Percentiles rank a stretch among this genome's conserved stretches.
Conservation (phyloP, 37 sponge, comb jelly and placozoan genomes). For the Spongia lamella region DNA sequence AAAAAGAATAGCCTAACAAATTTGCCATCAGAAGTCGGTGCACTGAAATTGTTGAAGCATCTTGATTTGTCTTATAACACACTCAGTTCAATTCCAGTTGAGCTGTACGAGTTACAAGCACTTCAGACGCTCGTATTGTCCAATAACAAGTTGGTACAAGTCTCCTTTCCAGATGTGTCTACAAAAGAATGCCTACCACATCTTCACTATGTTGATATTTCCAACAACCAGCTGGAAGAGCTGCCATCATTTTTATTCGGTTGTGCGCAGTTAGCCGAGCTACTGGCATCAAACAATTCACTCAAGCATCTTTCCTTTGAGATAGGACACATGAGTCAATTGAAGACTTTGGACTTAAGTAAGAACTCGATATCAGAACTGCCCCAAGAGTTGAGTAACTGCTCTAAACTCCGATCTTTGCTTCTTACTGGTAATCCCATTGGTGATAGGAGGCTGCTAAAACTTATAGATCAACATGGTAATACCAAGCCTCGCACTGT, state of each 20-base stretch:
- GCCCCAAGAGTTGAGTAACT: conserved; percentile 69
- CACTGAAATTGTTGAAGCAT: conserved; percentile 44
- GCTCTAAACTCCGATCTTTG: conserved; percentile 62
- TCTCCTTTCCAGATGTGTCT: conserved; percentile 50
- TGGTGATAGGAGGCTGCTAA: conserved; percentile 68
- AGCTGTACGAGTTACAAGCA: conserved; percentile 41
- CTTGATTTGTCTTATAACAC: conserved; percentile 76
- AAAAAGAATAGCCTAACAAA: conserved; percentile 35
- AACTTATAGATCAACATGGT: conserved; percentile 82
- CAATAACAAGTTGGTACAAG: conserved; percentile 51
- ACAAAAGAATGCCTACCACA: conserved; percentile 25
- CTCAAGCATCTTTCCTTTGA: conserved; percentile 28
- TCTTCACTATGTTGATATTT: conserved; percentile 65
- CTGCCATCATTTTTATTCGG: conserved; percentile 56
- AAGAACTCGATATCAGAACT: conserved; percentile 54
- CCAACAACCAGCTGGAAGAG: conserved; percentile 44
- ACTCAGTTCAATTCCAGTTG: conserved; percentile 53
- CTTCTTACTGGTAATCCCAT: conserved; percentile 75
- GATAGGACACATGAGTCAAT: conserved; percentile 7
- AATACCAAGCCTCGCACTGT: conserved; percentile 80
- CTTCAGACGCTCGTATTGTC: conserved; percentile 67
- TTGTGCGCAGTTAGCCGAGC: conserved; percentile 34
- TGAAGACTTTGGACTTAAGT: conserved; percentile 55
- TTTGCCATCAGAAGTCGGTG: conserved; percentile 58
- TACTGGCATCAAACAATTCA: conserved; percentile 50